A percentile compares a stretch with the other conserved stretches of the same genome.
Conservation (phyloP, 1,140 invertebrate species). For the Spodoptera litura region DNA sequence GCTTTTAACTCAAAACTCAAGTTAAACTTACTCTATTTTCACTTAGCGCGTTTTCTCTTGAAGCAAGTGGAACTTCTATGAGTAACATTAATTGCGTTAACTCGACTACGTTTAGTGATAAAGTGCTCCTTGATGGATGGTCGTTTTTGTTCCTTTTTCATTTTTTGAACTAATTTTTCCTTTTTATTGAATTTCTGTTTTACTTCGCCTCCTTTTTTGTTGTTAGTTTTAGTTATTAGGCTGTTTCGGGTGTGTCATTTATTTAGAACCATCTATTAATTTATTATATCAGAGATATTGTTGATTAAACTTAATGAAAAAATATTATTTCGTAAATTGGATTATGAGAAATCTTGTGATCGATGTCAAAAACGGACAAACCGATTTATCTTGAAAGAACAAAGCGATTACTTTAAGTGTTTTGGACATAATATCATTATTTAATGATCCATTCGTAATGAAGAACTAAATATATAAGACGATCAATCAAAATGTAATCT, state of each 20-base stretch:
- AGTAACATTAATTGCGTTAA: slow-evolving; percentile 23
- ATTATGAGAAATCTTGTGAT: slow-evolving; percentile 3
- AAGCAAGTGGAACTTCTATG: neutral
- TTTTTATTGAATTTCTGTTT: too few relatives aligned
- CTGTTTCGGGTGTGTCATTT: too few relatives aligned
- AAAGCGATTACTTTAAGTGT: slow-evolving; percentile 31
- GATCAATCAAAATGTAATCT: too few relatives aligned
- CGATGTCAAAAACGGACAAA: slow-evolving; percentile 10
- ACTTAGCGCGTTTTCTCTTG: slow-evolving; percentile 21
- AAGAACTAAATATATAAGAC: too few relatives aligned
- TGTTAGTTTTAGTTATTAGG: too few relatives aligned
- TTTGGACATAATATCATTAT: neutral
- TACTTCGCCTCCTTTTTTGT: too few relatives aligned
- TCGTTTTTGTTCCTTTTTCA: too few relatives aligned
- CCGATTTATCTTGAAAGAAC: slow-evolving; percentile 13
- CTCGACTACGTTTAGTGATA: neutral
- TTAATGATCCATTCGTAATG: neutral
- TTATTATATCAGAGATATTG: too few relatives aligned
- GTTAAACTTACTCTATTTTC: slow-evolving; percentile 20
- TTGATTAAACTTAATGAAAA: neutral
- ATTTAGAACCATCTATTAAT: too few relatives aligned
- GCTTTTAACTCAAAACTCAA: slow-evolving; percentile 33
- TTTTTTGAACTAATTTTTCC: too few relatives aligned
- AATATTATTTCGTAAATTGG: slow-evolving; percentile 6
- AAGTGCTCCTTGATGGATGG: neutral